Base-by-base conservation (phyloP, 2,888 invertebrate genomes). In the Noctua janthina region DNA sequence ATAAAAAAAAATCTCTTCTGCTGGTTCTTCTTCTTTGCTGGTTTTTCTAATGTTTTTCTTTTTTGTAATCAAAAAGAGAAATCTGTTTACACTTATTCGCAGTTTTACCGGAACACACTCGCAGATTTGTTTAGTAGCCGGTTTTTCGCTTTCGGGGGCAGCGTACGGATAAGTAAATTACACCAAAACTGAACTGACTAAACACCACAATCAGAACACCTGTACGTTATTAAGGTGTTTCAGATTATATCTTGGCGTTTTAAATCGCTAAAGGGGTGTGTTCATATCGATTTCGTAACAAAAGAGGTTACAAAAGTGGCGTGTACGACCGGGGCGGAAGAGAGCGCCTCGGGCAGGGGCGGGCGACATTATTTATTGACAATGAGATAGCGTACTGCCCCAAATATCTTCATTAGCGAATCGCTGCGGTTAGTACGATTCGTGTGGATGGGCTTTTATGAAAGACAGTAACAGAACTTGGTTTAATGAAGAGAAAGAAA, bases 361-460 rank as follows among this genome's bases (percentile, higher is more conserved):
- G 91, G 90, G 86, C 90, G 91, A 85, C 87, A 89, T 91, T 94
- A 95, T 95, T 95, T 95, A 95, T 95, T 93, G 94, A 94, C 92
- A 89, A 87, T 83, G 91, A 94, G 94, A 95, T 95, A 95, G 91
- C 91, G 86, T 74, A 91, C 87, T 88, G 92, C 89, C 91, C 94
- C 94, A 92, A 94, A 95, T 95, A 94, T 95, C 95, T 94, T 95
- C 94, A 95, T 95, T 95, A 95, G 95, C 95, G 91, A 94, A 94
- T 92, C 92, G 92, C 86, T 88, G 82, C 82, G 77, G 77, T 69
- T 62, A 67, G 91, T 79, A 86, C 79, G 89, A 77, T 56, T 90
- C 81, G 78, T 90, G 86, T 92, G 91, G 94, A 94, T 89, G 82
- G 23, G 73, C 67, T 76, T 85, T 86, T 75, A 79, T 66, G 17